Conservation (phyloP, 1,140 invertebrate species). For the Platyscapa corneri region DNA sequence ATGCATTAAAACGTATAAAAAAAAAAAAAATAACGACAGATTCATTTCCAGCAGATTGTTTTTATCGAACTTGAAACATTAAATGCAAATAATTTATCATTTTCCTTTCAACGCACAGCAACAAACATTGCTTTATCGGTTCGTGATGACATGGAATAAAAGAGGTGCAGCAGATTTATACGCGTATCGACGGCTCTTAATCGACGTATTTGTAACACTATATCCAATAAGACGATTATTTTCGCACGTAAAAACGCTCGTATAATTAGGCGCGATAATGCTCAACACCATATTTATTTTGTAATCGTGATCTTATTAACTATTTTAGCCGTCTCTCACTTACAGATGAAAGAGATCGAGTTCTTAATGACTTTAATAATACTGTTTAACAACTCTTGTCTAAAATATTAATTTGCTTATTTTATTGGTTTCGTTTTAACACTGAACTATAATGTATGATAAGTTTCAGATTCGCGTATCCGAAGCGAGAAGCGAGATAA, state of each 20-base stretch:
- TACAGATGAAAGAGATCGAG: background rate
- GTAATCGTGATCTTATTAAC: background rate
- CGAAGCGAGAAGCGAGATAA: background rate
- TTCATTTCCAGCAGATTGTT: background rate
- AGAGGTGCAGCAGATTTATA: background rate
- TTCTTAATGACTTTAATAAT: background rate
- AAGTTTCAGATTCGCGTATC: background rate
- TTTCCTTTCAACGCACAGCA: no score
- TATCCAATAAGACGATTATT: conserved; percentile 5
- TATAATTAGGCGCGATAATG: background rate
- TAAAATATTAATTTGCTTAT: background rate
- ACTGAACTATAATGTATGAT: background rate
- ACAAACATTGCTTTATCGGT: background rate
- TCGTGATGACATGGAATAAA: background rate
- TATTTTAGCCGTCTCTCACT: background rate
- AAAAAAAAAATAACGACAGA: no score
- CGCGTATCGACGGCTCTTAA: background rate
- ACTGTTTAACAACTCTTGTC: background rate
- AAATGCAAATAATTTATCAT: no score
- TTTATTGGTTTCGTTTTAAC: background rate
- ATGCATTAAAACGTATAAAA: background rate
- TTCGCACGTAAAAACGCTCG: background rate
- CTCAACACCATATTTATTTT: background rate
- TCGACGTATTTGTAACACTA: conserved; percentile 10
- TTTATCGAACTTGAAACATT: background rate